Percentiles rank a stretch among this genome's conserved stretches.
Evolutionary conservation across 2,888 invertebrate species (phyloP).

Genomic region (Epinotia bilunana): DNA sequence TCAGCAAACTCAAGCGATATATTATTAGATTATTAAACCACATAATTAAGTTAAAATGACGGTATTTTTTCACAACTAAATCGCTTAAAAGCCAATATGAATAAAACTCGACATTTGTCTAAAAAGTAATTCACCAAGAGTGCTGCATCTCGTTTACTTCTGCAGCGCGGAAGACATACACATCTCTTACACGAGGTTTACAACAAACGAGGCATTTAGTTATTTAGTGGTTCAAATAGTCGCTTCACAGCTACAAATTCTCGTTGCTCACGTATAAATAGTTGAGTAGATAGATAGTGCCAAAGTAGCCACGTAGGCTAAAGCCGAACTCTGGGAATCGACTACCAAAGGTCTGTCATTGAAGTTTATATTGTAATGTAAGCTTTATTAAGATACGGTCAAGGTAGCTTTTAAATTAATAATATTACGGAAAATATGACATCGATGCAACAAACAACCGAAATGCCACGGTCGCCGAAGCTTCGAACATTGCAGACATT

Average conservation of each 20-base stretch:
- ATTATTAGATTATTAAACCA: too few species aligned
- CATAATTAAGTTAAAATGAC: too few species aligned
- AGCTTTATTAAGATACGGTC: not conserved
- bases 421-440: not conserved
- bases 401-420: conserved; percentile 1
- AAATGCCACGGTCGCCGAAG: conserved; percentile 58
- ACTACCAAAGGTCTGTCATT: not conserved
- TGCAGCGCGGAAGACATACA: too few species aligned
- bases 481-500: conserved; percentile 65
- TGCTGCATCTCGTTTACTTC: too few species aligned
- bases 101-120: too few species aligned
- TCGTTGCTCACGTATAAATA: not conserved
- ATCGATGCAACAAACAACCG: not conserved
- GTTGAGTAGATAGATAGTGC: not conserved
- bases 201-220: not conserved
- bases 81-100: too few species aligned
- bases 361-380: not conserved
- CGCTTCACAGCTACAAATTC: conserved; percentile 1
- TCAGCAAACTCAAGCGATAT: too few species aligned
- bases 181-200: too few species aligned
- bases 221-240: not conserved
- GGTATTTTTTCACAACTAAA: too few species aligned
- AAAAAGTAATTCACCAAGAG: too few species aligned
- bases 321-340: conserved; percentile 49
- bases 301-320: not conserved